A percentile compares a stretch with the other conserved stretches of the same genome.
These are phyloP conservation scores for Prosopocoilus inquinatus DNA, from an alignment of 2,888 invertebrate species.

Conservation along the genomic window DNA sequence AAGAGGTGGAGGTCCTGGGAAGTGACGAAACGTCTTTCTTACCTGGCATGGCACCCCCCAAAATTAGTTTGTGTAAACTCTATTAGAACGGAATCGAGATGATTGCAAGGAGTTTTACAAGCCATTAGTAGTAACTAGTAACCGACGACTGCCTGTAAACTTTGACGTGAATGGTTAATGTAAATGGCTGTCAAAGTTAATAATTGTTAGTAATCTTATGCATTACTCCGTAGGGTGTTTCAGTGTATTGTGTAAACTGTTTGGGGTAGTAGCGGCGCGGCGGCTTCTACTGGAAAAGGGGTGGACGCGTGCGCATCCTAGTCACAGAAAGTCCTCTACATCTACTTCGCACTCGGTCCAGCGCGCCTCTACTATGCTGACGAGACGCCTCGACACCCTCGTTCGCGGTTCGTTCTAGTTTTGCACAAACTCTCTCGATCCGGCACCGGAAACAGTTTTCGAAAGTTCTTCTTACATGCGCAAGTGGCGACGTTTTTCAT, in stretches of 20 bases:
- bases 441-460: not conserved
- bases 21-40: too few relatives aligned
- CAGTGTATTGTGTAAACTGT: constrained; percentile 32
- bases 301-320: constrained; percentile 22
- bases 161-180: too few relatives aligned
- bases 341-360: constrained; percentile 36
- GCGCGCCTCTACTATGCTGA: constrained; percentile 29
- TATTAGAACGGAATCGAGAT: too few relatives aligned
- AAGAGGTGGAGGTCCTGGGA: too few relatives aligned
- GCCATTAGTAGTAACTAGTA: too few relatives aligned
- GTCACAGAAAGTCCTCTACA: constrained; percentile 15
- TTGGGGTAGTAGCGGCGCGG: constrained; percentile 12
- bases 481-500: too few relatives aligned
- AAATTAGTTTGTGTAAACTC: too few relatives aligned
- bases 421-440: not conserved
- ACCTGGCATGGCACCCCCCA: too few relatives aligned
- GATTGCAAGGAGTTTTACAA: too few relatives aligned
- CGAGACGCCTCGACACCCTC: constrained; percentile 30
- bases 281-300: constrained; percentile 17
- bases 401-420: constrained; percentile 9
- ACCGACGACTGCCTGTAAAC: too few relatives aligned
- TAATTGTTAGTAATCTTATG: constrained; percentile 36
- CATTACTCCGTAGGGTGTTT: constrained; percentile 31
- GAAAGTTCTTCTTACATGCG: not conserved
- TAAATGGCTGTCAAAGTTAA: constrained; percentile 36